Conservation (phyloP, 2,113 vertebrate species). For the Megaptera novaeangliae region DNA sequence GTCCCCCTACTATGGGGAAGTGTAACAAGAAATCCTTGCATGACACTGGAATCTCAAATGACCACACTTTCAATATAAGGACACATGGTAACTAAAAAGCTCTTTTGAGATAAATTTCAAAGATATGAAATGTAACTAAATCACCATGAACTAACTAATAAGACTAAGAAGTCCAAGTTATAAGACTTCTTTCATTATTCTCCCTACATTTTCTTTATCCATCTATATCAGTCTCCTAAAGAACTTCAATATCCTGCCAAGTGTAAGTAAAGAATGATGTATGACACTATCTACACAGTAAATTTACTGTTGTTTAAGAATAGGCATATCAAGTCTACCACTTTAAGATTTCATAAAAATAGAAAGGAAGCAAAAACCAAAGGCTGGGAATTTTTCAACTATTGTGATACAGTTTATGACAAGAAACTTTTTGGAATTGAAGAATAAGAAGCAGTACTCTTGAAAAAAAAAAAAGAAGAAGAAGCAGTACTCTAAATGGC, state of each 20-base stretch:
- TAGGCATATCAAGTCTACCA: background rate
- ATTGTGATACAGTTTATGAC: background rate
- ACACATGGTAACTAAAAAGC: background rate
- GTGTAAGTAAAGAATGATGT: background rate
- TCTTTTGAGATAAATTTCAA: slow-evolving; percentile 3
- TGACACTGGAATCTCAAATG: background rate
- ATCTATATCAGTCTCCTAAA: background rate
- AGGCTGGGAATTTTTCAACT: background rate
- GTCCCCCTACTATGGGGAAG: background rate
- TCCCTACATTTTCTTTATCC: slow-evolving; percentile 22
- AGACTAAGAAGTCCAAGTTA: background rate
- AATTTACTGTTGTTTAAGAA: background rate
- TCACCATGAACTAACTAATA: background rate
- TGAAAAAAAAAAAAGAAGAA: background rate
- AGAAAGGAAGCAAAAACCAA: background rate
- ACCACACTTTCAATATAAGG: background rate
- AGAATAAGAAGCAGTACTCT: background rate
- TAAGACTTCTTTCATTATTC: background rate
- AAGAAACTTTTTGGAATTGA: slow-evolving; percentile 8
- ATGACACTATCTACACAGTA: background rate
- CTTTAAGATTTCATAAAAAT: slow-evolving; percentile 1
- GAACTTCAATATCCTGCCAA: background rate
- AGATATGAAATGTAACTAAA: slow-evolving; percentile 18
- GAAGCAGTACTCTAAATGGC: background rate
- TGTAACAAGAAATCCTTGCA: background rate